Evolutionary conservation across 2,888 invertebrate species (phyloP).

Genomic region (Bembecia ichneumoniformis): DNA sequence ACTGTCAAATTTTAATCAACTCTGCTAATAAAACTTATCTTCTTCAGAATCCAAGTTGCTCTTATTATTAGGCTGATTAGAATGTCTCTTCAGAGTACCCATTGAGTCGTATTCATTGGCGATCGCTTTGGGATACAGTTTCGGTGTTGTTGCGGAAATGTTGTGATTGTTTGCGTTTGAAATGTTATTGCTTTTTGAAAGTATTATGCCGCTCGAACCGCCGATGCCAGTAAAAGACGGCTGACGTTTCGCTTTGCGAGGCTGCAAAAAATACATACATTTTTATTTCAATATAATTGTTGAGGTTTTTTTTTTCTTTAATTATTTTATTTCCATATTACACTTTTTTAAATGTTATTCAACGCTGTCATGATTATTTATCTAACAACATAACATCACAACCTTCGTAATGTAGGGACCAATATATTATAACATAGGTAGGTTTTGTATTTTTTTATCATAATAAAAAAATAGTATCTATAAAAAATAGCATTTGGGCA

Average conservation of each 20-base stretch:
- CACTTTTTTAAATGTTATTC: too few species aligned
- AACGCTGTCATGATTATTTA: too few species aligned
- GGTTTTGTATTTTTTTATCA: too few species aligned
- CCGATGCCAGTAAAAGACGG: slow-evolving; percentile 78
- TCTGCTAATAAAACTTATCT: slow-evolving; percentile 73
- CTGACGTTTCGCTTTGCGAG: slow-evolving; percentile 75
- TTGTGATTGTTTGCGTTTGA: slow-evolving; percentile 76
- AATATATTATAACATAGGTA: too few species aligned
- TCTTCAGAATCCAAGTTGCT: slow-evolving; percentile 75
- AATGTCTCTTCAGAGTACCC: slow-evolving; percentile 82
- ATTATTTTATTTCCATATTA: too few species aligned
- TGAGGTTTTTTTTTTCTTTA: too few species aligned
- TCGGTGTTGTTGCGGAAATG: slow-evolving; percentile 73
- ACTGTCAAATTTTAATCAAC: too few species aligned
- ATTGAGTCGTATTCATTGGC: slow-evolving; percentile 83
- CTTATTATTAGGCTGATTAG: slow-evolving; percentile 78
- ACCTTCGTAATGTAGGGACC: too few species aligned
- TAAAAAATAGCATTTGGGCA: too few species aligned
- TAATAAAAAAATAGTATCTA: too few species aligned
- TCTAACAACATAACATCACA: too few species aligned
- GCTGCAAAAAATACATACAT: slow-evolving; percentile 28
- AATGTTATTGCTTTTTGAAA: slow-evolving; percentile 73
- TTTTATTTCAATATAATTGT: too few species aligned
- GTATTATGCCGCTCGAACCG: slow-evolving; percentile 62
- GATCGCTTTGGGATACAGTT: slow-evolving; percentile 78